These are phyloP conservation scores for Anodontia alba DNA, from an alignment of 2,888 invertebrate genomes.

Conservation along the genomic window DNA sequence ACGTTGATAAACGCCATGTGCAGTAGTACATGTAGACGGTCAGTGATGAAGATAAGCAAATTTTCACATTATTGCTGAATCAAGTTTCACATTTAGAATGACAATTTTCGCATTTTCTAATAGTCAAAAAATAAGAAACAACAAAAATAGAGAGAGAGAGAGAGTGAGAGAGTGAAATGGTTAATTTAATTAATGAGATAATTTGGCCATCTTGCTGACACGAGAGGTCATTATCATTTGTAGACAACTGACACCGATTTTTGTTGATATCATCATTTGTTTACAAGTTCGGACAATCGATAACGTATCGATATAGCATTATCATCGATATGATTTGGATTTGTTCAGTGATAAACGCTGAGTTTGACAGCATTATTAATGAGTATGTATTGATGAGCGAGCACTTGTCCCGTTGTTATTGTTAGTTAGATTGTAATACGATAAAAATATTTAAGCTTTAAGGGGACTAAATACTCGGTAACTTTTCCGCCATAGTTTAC, in stretches of 20 bases:
- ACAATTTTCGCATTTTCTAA: too few species aligned
- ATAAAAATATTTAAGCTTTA: neutral
- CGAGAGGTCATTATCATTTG: neutral
- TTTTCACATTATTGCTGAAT: too few species aligned
- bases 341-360: neutral
- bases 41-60: too few species aligned
- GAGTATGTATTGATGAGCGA: neutral
- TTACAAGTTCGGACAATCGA: constrained; percentile 5
- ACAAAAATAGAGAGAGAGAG: too few species aligned
- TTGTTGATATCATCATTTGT: constrained; percentile 3
- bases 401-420: neutral
- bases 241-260: neutral
- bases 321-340: neutral
- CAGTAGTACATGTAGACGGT: too few species aligned
- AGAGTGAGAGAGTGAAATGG: too few species aligned
- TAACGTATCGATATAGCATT: neutral
- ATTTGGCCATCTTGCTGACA: neutral
- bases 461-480: too few species aligned
- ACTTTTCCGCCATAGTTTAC: too few species aligned
- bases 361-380: constrained; percentile 5
- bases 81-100: too few species aligned
- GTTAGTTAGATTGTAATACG: neutral
- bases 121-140: too few species aligned
- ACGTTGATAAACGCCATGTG: too few species aligned
- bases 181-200: too few species aligned